A percentile compares a stretch with the other conserved stretches of the same genome.
These are phyloP conservation scores for Gonioctena quinquepunctata DNA, from an alignment of 1,140 invertebrate species.

Conservation along the genomic window DNA sequence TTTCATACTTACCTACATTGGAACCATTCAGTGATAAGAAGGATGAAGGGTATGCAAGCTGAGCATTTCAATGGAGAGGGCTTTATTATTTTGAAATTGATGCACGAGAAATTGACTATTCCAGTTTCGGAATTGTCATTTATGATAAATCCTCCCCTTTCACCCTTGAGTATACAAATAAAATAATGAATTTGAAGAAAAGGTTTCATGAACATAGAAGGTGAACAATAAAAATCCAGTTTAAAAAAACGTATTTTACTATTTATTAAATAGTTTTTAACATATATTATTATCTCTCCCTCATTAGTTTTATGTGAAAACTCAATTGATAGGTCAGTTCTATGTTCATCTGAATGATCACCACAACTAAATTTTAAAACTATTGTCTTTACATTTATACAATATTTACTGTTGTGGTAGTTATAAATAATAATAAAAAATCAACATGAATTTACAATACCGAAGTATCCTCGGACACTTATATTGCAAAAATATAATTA, in stretches of 20 bases:
- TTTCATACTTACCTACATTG: too few relatives aligned
- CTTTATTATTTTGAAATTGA: too few relatives aligned
- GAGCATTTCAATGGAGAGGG: too few relatives aligned
- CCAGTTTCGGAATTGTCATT: too few relatives aligned
- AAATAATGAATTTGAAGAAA: too few relatives aligned
- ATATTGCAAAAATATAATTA: slow-evolving; percentile 17
- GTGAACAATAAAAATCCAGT: neutral
- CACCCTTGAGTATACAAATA: too few relatives aligned
- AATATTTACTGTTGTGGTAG: slow-evolving; percentile 6
- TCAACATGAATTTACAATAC: neutral
- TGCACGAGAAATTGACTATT: too few relatives aligned
- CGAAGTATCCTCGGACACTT: neutral
- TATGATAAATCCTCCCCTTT: too few relatives aligned
- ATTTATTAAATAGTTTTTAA: slow-evolving; percentile 17
- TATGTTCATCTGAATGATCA: slow-evolving; percentile 17
- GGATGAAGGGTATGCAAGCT: too few relatives aligned
- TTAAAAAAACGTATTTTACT: slow-evolving; percentile 18
- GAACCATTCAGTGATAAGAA: too few relatives aligned
- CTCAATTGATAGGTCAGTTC: neutral
- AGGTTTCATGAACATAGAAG: too few relatives aligned
- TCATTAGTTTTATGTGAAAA: slow-evolving; percentile 9
- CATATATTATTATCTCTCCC: slow-evolving; percentile 9
- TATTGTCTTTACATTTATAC: slow-evolving; percentile 23
- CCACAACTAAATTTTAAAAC: slow-evolving; percentile 15
- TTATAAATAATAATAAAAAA: slow-evolving; percentile 1